Base-by-base conservation (phyloP, 2,113 vertebrate genomes). In the Mesitornis unicolor region DNA sequence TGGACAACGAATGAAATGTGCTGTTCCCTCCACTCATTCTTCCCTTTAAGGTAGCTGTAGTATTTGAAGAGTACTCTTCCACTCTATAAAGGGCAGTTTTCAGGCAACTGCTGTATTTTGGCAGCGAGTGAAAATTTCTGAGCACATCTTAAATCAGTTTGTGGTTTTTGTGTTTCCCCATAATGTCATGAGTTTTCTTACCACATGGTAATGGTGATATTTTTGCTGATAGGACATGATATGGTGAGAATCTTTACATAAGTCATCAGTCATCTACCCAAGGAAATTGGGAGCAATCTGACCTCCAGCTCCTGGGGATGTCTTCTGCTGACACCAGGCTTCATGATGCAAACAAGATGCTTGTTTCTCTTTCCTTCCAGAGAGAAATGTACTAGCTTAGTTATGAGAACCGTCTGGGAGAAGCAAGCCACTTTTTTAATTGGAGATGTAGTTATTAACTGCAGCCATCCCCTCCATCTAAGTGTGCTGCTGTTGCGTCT, bases 151-250 rank as follows among this genome's bases (percentile, higher is more conserved):
- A 14, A 47, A 22, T 50, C 8, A 8, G n/a, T 56, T 36, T 21
- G 4, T n/a, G 8, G 4, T 35, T 54, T 64, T 54, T 45, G 5
- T 24, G 45, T 60, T 67, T 3, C 38, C 28, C 33, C 15, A 1
- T 6, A 16, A 21, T 3, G 22, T 20, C n/a, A 5, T 3, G n/a
- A 60, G 40, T 42, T 43, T 26, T 64, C 11, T 50, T 61, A 20
- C 31, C 14, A 8, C 24, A 5, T 10, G 17, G 28, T 50, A 29
- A 2, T 2, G 10, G 4, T 33, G 33, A 10, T 40, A 0, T 16
- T 40, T 5, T 4, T 67, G 73, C 29, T 86, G 53, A 3, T 8
- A 7, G 54, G 54, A n/a, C n/a, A 36, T 13, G 61, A 33, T 22
- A 12, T 10, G 9, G 31, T 3, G 6, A 60, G 68, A 36, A 35